Evolutionary conservation across 2,797 vertebrate species (phyloP).

Genomic region (Garrulus glandarius): DNA sequence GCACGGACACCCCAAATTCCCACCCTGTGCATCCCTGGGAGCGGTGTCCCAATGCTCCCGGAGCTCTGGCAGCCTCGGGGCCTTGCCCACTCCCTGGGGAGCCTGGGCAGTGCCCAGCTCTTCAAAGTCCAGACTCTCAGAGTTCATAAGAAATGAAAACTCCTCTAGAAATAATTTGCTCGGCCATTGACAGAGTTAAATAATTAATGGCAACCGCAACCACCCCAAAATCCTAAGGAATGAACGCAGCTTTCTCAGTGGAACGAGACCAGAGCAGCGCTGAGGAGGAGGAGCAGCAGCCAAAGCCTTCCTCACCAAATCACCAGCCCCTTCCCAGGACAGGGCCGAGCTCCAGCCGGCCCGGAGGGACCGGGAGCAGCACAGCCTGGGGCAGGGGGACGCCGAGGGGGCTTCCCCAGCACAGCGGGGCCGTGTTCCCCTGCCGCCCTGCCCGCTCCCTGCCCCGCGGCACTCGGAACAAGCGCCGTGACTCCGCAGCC

Average conservation of each 20-base stretch:
- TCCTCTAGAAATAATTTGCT: background rate
- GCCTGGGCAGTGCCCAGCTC: background rate
- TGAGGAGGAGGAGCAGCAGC: background rate
- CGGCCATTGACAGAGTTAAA: background rate
- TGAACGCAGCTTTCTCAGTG: rapidly evolving
- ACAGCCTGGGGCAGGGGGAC: rapidly evolving
- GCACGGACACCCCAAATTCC: background rate
- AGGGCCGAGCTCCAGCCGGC: background rate
- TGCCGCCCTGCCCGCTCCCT: background rate
- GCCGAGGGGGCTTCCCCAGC: background rate
- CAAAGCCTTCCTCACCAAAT: background rate
- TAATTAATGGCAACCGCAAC: background rate
- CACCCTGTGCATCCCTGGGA: background rate
- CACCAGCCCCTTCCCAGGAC: background rate
- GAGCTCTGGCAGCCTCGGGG: background rate
- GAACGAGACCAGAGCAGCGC: rapidly evolving
- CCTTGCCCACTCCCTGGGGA: background rate
- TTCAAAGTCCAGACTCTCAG: background rate
- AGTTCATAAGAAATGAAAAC: rapidly evolving
- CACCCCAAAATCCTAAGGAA: background rate
- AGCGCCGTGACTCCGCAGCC: background rate
- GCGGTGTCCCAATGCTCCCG: rapidly evolving
- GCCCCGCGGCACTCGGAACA: background rate
- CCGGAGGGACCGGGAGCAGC: background rate
- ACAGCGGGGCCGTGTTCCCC: rapidly evolving